phyloP scores from a whole-genome alignment of 2,113 vertebrate species.

The Bubalus kerabau region DNA sequence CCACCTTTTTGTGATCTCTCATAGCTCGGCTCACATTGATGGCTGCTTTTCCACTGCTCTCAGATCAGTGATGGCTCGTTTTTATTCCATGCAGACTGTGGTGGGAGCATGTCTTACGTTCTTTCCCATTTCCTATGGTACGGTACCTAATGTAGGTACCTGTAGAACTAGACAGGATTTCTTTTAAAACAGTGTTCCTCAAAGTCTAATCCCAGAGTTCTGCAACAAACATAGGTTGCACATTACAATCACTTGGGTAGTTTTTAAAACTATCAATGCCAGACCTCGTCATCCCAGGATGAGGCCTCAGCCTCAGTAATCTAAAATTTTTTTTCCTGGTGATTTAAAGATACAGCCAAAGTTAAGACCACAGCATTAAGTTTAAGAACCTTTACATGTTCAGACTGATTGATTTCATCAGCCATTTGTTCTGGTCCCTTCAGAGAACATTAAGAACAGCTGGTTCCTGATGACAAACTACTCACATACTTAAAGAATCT shows the following conservation, averaged over 20 bases:
- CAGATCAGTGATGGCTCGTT: background rate
- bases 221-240: background rate
- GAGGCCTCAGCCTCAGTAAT: background rate
- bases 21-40: background rate
- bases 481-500: background rate
- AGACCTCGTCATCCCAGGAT: background rate
- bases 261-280: background rate
- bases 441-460: background rate
- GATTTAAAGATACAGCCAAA: conserved; percentile 29
- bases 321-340: background rate
- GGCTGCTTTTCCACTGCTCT: background rate
- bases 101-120: background rate
- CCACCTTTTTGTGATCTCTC: background rate
- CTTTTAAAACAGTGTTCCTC: background rate
- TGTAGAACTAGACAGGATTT: background rate
- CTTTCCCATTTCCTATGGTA: background rate
- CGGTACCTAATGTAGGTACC: background rate
- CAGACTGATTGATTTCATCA: background rate
- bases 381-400: conserved; percentile 13
- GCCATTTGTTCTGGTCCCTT: background rate
- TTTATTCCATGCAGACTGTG: background rate
- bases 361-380: background rate
- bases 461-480: background rate
- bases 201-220: background rate
- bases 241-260: background rate